Percentiles rank a stretch among this genome's conserved stretches.
Conservation (phyloP, 1,140 invertebrate species). For the Pachypeltis micranthus region DNA sequence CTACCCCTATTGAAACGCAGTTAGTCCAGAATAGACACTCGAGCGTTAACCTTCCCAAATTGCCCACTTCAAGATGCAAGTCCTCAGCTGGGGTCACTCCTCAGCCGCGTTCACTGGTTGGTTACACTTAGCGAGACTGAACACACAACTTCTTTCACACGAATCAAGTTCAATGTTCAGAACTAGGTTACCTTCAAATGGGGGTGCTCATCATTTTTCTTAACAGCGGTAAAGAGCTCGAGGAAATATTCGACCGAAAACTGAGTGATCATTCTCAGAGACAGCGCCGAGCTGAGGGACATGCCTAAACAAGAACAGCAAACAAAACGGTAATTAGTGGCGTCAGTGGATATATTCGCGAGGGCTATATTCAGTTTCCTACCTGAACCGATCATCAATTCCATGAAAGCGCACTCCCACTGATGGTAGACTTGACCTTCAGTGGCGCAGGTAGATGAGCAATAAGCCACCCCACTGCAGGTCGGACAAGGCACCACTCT, state of each 20-base stretch:
- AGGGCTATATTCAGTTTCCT: no score
- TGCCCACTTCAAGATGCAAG: no score
- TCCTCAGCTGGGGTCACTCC: no score
- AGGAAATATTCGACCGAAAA: constrained; percentile 15
- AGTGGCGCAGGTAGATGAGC: constrained; percentile 51
- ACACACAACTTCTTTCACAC: constrained; percentile 29
- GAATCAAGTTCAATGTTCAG: neutral
- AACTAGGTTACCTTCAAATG: constrained; percentile 31
- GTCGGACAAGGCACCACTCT: constrained; percentile 57
- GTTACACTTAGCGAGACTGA: no score
- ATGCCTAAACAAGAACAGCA: constrained; percentile 46
- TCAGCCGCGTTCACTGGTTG: no score
- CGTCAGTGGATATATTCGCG: no score
- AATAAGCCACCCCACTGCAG: constrained; percentile 67
- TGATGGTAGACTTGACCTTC: constrained; percentile 60
- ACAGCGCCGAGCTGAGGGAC: constrained; percentile 62
- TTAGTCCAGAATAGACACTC: no score
- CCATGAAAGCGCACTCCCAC: constrained; percentile 67
- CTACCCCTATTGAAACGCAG: no score
- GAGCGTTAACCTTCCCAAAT: no score
- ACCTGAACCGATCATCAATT: constrained; percentile 54
- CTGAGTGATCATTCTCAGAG: constrained; percentile 61
- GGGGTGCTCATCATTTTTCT: constrained; percentile 3
- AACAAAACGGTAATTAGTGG: no score
- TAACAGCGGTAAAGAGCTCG: constrained; percentile 5